phyloP scores from a whole-genome alignment of 2,797 vertebrate species.

The Aselliscus stoliczkanus region DNA sequence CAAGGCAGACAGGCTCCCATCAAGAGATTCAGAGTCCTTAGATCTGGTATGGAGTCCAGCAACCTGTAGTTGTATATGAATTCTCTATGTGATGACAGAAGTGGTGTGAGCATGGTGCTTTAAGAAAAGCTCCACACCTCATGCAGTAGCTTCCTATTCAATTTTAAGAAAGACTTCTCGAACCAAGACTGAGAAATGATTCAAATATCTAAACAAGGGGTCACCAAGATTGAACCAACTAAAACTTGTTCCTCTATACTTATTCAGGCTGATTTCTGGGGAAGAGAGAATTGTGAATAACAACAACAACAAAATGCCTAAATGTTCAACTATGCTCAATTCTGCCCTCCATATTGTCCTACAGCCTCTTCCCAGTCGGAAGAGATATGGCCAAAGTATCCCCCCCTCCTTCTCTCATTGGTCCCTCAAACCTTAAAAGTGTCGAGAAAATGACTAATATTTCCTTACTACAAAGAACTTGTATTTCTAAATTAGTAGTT shows the following conservation, averaged over 20 bases:
- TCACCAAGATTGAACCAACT: neutral
- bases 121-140: neutral
- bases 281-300: neutral
- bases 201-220: neutral
- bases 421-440: neutral
- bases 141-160: neutral
- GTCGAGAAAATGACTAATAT: neutral
- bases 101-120: neutral
- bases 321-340: neutral
- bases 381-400: neutral
- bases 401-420: neutral
- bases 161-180: neutral
- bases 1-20: fast-evolving
- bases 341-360: neutral
- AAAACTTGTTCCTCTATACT: neutral
- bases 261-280: neutral
- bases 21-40: fast-evolving
- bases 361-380: neutral
- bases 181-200: neutral
- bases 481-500: neutral
- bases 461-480: neutral
- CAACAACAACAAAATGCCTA: too few relatives aligned
- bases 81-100: neutral
- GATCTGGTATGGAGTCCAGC: fast-evolving
- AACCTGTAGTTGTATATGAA: neutral